Evolutionary conservation across 2,888 invertebrate species (phyloP), one percentile per base, ranked within the genome.

Genomic region (Ptycholaimellus sp.): DNA sequence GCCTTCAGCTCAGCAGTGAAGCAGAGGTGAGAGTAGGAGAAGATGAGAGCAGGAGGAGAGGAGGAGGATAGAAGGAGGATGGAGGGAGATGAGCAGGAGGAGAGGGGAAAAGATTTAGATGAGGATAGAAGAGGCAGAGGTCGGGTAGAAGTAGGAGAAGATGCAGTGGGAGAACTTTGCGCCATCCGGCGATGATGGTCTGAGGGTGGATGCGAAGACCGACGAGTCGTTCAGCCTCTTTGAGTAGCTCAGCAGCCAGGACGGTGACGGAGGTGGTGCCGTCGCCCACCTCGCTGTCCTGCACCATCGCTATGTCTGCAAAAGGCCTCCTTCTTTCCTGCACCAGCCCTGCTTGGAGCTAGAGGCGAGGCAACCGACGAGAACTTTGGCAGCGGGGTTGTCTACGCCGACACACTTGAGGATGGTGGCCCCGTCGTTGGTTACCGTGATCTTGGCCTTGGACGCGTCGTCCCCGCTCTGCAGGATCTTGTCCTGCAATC

Each of bases 201-300:
- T 99, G 96, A 2, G 96, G 96, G 60, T 96, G 96, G 44, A 96
- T 72, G 60, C 85, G 85, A 62, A 80, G 78, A 37, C 76, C 75
- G 40, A 96, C 70, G 35, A 99, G 64, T 54, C 76, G 76, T 59
- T 99, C 96, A 14, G 93, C 93, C 65, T 90, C 87, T 56, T 63
- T 47, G 3, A 99, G 66, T 36, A 96, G 63, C 63, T 96, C 93
- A 36, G 87, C 74, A 47, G 93, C 93, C 66, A 74, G 63, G 30
- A 87, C 93, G 37, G 90, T 83, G 1, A 99, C 96, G 1, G 93
- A 93, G 29, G 96, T 99, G n/a, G 96, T 99, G 13, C 96, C 96
- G 70, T 99, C 96, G 31, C 96, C 96, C 40, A 96, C 93, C 69
- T 96, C 96, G 58, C 85, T 85, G 65, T 96, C 96, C 59, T 96